Evolutionary conservation across 2,797 vertebrate species (phyloP), one percentile per base, ranked within the genome.

Genomic region (Babyrousa celebensis): DNA sequence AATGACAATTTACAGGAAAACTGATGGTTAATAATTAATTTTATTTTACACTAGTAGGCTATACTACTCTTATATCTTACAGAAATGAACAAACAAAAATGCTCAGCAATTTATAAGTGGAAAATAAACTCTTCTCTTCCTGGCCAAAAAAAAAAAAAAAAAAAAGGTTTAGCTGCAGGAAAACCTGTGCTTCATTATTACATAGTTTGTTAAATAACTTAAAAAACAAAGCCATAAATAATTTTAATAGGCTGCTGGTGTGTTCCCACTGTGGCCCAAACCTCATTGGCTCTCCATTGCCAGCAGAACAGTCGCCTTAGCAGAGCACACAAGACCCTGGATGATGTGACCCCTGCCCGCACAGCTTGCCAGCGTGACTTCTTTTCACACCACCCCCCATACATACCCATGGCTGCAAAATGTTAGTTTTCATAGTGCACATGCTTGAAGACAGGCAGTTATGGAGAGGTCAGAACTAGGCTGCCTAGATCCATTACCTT

Each of bases 1-100:
- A 60, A 93, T 91, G 25, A 62, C 23, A 74, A 88, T 60, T 79
- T 62, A 92, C 0, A 75, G 23, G 36, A 92, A 84, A 96, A 75
- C 7, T 20, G 12, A 85, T 14, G 65, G 3, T 68, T 17, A 86
- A 95, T 85, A 84, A 70, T 79, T 21, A 90, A 82, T 75, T 63
- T 23, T 84, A 20, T 40, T 70, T 80, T 67, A 72, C 17, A 60
- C 1, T 52, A 70, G 87, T 43, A 80, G 36, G 12, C 21, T 80
- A n/a, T 62, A 85, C 29, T 70, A 79, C 17, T 72, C 16, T 84
- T 63, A 23, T 25, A 5, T 87, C 78, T 80, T 78, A 90, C 11
- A 89, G 23, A 79, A 79, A 67, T 17, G 58, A 89, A n/a, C 43
- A 93, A 85, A 80, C 2, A 67, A 91, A 96, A 92, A 68, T 70